Percentiles rank a stretch among this genome's conserved stretches.
Evolutionary conservation across 2,888 invertebrate genomes (phyloP).

Genomic region (Parascotia fuliginaria): DNA sequence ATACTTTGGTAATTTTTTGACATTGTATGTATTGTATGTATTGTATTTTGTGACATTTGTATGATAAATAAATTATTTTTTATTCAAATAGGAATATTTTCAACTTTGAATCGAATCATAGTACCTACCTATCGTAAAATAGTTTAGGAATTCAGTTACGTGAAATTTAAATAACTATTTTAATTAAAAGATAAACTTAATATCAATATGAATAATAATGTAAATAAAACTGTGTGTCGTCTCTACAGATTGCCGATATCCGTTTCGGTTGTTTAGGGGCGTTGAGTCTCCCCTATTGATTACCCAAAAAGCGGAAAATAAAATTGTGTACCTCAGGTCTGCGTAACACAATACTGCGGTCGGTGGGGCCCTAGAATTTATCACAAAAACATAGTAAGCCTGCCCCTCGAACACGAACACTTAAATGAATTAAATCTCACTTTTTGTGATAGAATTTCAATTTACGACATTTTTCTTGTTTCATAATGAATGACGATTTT

Average conservation of each 20-base stretch:
- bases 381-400: conserved; percentile 52
- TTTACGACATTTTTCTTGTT: conserved; percentile 32
- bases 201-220: neutral
- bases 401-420: conserved; percentile 53
- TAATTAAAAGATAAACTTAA: neutral
- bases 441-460: conserved; percentile 39
- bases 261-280: conserved; percentile 69
- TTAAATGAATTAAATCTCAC: conserved; percentile 69
- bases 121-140: too few relatives aligned
- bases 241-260: conserved; percentile 50
- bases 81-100: too few relatives aligned
- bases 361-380: conserved; percentile 53
- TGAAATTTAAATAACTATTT: too few relatives aligned
- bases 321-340: conserved; percentile 73
- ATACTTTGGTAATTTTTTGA: too few relatives aligned
- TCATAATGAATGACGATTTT: conserved; percentile 44
- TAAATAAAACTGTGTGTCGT: conserved; percentile 22
- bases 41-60: too few relatives aligned
- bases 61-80: too few relatives aligned
- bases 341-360: conserved; percentile 69
- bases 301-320: conserved; percentile 85
- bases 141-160: too few relatives aligned
- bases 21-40: too few relatives aligned
- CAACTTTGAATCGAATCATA: too few relatives aligned
- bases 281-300: conserved; percentile 83